Evolutionary conservation across 1,140 invertebrate species (phyloP).

Genomic region (Calliopsis andreniformis): DNA sequence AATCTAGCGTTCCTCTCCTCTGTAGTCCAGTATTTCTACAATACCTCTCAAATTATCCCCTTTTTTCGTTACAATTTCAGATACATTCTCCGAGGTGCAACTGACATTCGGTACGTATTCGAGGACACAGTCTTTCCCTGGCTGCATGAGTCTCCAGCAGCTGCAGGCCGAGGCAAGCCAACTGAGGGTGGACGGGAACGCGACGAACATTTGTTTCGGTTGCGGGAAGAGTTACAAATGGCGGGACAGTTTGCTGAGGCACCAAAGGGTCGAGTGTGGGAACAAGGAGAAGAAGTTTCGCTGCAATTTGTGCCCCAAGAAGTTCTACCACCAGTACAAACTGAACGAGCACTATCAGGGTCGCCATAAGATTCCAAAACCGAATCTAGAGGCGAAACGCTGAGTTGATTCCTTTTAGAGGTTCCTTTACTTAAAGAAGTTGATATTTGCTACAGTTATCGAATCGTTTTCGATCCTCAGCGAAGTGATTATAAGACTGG

Average conservation of each 20-base stretch:
- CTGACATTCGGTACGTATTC: slow-evolving; percentile 11
- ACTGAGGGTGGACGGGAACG: neutral
- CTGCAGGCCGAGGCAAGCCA: neutral
- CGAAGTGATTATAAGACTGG: neutral
- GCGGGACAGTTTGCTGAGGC: slow-evolving; percentile 59
- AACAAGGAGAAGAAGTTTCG: slow-evolving; percentile 71
- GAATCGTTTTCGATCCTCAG: no score
- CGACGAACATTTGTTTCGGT: slow-evolving; percentile 49
- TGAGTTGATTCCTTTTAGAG: neutral
- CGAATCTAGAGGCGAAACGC: neutral
- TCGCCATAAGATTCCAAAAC: slow-evolving; percentile 37
- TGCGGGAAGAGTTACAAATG: slow-evolving; percentile 67
- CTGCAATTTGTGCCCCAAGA: slow-evolving; percentile 72
- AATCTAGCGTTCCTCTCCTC: neutral
- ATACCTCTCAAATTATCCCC: slow-evolving; percentile 10
- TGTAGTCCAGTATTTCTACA: no score
- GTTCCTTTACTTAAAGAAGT: no score
- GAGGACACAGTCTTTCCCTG: neutral
- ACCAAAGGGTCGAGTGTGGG: slow-evolving; percentile 73
- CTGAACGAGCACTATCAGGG: slow-evolving; percentile 52
- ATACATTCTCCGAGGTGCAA: slow-evolving; percentile 10
- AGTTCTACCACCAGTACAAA: slow-evolving; percentile 69
- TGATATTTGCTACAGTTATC: neutral
- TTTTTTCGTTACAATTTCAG: slow-evolving; percentile 44
- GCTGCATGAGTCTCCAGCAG: neutral